phyloP scores from a whole-genome alignment of 2,888 invertebrate genomes.

The Dryomyza anilis region DNA sequence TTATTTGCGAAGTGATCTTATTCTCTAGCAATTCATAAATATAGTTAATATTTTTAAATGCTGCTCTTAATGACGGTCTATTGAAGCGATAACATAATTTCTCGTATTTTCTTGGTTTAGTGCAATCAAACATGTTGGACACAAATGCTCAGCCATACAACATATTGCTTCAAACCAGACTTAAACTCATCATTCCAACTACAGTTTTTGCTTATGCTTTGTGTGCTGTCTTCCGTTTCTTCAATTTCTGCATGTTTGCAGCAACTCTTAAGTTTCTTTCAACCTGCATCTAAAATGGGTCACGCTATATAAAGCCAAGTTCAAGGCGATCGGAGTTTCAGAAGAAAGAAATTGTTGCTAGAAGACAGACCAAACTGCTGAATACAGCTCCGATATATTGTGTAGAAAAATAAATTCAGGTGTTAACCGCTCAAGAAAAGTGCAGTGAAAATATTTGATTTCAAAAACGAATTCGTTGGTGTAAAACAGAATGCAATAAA shows the following conservation, averaged over 20 bases:
- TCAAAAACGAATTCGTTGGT: neutral
- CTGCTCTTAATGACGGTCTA: too few species aligned
- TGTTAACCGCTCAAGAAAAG: neutral
- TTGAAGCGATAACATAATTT: neutral
- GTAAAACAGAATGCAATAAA: conserved; percentile 14
- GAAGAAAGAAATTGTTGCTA: conserved; percentile 55
- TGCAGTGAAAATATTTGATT: conserved; percentile 19
- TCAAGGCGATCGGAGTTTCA: conserved; percentile 75
- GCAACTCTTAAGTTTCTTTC: conserved; percentile 33
- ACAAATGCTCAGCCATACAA: neutral
- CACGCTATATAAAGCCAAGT: conserved; percentile 82
- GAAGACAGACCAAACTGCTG: conserved; percentile 8
- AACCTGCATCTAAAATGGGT: conserved; percentile 68
- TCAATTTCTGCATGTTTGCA: conserved; percentile 17
- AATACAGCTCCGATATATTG: neutral
- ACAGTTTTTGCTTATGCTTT: conserved; percentile 22
- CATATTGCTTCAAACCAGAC: neutral
- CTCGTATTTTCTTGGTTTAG: neutral
- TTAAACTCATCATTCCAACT: conserved; percentile 15
- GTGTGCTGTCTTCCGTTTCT: conserved; percentile 7
- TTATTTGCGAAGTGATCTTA: too few species aligned
- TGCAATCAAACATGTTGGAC: neutral
- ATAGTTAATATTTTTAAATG: too few species aligned
- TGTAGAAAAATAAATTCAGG: neutral
- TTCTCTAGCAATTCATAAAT: too few species aligned